These are phyloP conservation scores for Eupristina koningsbergeri DNA, from an alignment of 1,140 invertebrate species.

Conservation along the genomic window DNA sequence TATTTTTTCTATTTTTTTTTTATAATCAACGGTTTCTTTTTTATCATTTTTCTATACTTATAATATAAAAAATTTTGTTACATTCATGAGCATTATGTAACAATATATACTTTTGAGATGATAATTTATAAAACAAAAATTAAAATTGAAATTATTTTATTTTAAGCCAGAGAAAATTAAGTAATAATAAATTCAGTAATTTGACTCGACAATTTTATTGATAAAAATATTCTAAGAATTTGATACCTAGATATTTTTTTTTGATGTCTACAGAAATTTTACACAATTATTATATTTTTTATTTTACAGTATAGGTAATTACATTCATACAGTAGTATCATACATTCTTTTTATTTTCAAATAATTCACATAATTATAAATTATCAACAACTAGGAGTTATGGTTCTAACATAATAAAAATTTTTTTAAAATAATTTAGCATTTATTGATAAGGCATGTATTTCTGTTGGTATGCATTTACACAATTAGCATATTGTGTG, in stretches of 20 bases:
- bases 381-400: conserved; percentile 50
- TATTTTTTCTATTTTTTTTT: too few species aligned
- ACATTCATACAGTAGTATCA: conserved; percentile 24
- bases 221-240: conserved; percentile 49
- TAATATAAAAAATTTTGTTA: too few species aligned
- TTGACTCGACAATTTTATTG: conserved; percentile 4
- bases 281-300: conserved; percentile 29
- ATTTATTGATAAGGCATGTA: conserved; percentile 53
- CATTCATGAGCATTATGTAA: too few species aligned
- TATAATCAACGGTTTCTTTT: too few species aligned
- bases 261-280: conserved; percentile 29
- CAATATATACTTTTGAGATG: too few species aligned
- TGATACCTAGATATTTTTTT: conserved; percentile 21
- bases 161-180: too few species aligned
- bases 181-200: too few species aligned
- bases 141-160: too few species aligned
- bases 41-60: too few species aligned
- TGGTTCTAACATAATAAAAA: conserved; percentile 17
- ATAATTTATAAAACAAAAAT: conserved; percentile 22
- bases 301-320: conserved; percentile 33
- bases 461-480: conserved; percentile 68
- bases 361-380: conserved; percentile 45
- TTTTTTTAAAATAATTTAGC: conserved; percentile 29
- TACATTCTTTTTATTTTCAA: conserved; percentile 17
- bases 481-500: conserved; percentile 72